Base-by-base conservation (phyloP, 1,140 invertebrate genomes). In the Habropoda laboriosa region DNA sequence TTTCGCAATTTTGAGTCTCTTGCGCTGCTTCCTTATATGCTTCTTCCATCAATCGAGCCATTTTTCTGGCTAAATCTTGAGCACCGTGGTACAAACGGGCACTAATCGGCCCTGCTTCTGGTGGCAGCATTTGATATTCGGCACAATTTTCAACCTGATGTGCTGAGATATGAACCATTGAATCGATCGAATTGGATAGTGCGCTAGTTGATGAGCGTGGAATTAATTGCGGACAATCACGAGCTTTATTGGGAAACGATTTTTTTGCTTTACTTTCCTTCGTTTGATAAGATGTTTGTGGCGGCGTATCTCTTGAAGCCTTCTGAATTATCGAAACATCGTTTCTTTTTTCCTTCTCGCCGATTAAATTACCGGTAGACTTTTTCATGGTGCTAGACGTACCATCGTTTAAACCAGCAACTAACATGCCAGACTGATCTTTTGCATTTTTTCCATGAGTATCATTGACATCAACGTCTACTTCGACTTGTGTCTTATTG, bases 21-120 rank as follows among this genome's bases (percentile, higher is more conserved):
- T 89, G 82, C 7, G 91, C 89, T 12, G 91, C 88, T 32, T 92
- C 87, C 45, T 89, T 90, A 2, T 93, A 81, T 5, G 88, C 86
- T 13, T 93, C 92, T 38, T 92, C 92, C 81, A 93, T 92, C 8
- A 93, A 57, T 35, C 90, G 87, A 0, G 89, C 91, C 88, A 93
- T 89, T 57, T 88, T 89, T 32, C 82, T 89, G 0, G 88, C 89
- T 2, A 93, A 72, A 66, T 92, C 91, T 38, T 91, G 88, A 1
- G 91, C 91, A 16, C 84, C 81, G 7, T 88, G 80, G 66, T 92
- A 88, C 0, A 93, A 83, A n/a, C 91, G 89, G 3, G 92, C 88
- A 38, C 93, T 92, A 3, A 94, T 68, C 21, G 94, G 94, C 0
- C 94, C 94, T 27, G 93, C 93, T 38, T 93, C 93, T 7, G 93